phyloP scores from a whole-genome alignment of 2,113 vertebrate genomes.

The Tursiops truncatus region DNA sequence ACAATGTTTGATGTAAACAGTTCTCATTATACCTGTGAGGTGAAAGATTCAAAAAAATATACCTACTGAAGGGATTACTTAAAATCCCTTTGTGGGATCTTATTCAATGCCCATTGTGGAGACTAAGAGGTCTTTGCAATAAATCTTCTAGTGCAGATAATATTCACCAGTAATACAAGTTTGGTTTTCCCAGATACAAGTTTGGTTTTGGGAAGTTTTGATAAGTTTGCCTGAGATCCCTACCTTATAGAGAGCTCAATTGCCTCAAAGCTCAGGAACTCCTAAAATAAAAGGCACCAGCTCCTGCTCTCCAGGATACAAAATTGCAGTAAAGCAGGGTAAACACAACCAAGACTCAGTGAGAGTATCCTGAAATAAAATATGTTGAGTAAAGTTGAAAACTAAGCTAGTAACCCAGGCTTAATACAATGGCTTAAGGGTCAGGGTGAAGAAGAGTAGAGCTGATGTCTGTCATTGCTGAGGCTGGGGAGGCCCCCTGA shows the following conservation, averaged over 20 bases:
- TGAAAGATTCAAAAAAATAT: background rate
- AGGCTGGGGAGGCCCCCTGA: background rate
- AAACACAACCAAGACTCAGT: background rate
- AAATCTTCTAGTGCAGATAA: background rate
- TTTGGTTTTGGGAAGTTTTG: background rate
- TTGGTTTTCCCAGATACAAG: background rate
- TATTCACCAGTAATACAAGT: background rate
- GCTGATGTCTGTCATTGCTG: background rate
- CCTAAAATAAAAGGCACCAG: background rate
- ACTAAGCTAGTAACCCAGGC: background rate
- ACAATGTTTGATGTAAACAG: background rate
- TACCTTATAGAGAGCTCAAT: background rate
- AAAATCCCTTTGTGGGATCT: background rate
- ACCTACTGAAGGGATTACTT: background rate
- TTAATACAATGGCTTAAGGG: background rate
- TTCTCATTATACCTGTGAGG: rapidly evolving
- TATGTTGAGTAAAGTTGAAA: background rate
- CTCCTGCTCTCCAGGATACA: background rate
- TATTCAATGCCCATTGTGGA: background rate
- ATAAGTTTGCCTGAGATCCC: background rate
- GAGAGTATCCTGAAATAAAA: background rate
- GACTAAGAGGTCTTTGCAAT: background rate
- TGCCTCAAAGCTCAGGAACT: too few species aligned
- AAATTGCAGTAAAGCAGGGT: background rate
- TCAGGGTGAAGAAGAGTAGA: background rate